A percentile compares a stretch with the other conserved stretches of the same genome.
Evolutionary conservation across 2,113 vertebrate genomes (phyloP).

Genomic region (Perca schrenkii): DNA sequence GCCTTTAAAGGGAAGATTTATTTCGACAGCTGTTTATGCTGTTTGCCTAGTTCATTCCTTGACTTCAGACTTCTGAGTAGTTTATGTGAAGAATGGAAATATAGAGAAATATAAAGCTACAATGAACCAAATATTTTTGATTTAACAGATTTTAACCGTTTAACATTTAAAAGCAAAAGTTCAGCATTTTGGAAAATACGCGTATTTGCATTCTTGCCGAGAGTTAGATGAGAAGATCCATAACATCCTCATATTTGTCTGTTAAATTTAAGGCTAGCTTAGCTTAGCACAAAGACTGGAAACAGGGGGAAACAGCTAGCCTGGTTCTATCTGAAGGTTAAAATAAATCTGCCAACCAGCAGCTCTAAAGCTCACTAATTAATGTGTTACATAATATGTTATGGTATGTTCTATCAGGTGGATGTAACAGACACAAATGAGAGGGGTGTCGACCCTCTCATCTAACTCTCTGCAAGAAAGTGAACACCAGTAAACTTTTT

Average conservation of each 20-base stretch:
- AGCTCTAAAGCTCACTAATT: not conserved
- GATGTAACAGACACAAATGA: not conserved
- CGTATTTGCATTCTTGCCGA: not conserved
- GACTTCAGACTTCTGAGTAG: not conserved
- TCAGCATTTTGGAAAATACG: not conserved
- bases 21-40: constrained; percentile 9
- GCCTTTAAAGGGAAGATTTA: constrained; percentile 2
- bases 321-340: not conserved
- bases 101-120: not conserved
- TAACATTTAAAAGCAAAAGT: not conserved
- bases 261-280: not conserved
- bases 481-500: not conserved
- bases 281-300: constrained; percentile 1
- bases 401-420: not conserved
- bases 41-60: not conserved
- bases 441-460: not conserved
- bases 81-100: not conserved
- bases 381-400: not conserved
- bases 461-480: not conserved
- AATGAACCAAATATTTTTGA: not conserved
- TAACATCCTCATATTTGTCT: not conserved
- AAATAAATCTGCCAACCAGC: not conserved
- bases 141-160: not conserved
- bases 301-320: not conserved
- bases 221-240: not conserved